A percentile compares a stretch with the other conserved stretches of the same genome.
Evolutionary conservation across 2,113 vertebrate genomes (phyloP).

Genomic region (Sus scrofa): T2T-Sscrofa CM000824.6:106163501-106164000

Average conservation of each 20-base stretch:
- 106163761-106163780: not conserved
- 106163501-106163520: not conserved
- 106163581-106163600: not conserved
- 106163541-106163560: not conserved
- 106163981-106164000: not conserved
- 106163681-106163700: not conserved
- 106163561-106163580: not conserved
- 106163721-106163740: not conserved
- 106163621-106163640: not conserved
- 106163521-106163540: not conserved
- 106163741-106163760: not conserved
- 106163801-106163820: conserved; percentile 2
- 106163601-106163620: not conserved
- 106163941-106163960: not conserved
- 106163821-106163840: not conserved
- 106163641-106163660: not conserved
- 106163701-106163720: not conserved
- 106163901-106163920: conserved; percentile 57
- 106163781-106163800: not conserved
- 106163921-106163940: conserved; percentile 30
- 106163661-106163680: not conserved
- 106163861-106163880: conserved; percentile 45
- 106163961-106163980: conserved; percentile 13
- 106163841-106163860: not conserved
- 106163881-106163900: not conserved